Evolutionary conservation across 2,113 vertebrate genomes (phyloP).

Genomic region (Poeciliopsis prolifica): DNA sequence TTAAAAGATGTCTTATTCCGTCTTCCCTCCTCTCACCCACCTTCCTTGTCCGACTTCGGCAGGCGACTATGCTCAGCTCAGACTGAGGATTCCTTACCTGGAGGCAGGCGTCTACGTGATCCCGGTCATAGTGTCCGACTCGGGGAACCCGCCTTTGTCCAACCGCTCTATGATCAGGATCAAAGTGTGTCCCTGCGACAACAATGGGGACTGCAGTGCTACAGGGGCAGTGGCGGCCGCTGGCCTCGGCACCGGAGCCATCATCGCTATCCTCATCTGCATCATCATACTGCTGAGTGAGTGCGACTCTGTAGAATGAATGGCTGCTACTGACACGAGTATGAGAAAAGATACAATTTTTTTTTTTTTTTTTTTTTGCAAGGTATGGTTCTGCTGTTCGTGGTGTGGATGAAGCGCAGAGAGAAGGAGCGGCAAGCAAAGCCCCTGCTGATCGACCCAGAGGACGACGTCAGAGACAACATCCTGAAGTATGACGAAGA

Average conservation of each 20-base stretch:
- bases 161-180: constrained; percentile 92
- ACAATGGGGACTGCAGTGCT: constrained; percentile 93
- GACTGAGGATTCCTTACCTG: constrained; percentile 88
- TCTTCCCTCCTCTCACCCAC: neutral
- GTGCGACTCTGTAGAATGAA: constrained; percentile 42
- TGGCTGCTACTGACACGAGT: no score
- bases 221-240: constrained; percentile 90
- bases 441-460: constrained; percentile 94
- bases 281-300: constrained; percentile 94
- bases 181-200: constrained; percentile 96
- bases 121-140: constrained; percentile 92
- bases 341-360: neutral
- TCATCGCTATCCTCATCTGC: constrained; percentile 94
- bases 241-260: constrained; percentile 94
- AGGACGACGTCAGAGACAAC: constrained; percentile 96
- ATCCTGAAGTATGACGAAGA: constrained; percentile 97
- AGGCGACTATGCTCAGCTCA: constrained; percentile 95
- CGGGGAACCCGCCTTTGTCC: constrained; percentile 93
- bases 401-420: constrained; percentile 92
- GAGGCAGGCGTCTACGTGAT: constrained; percentile 90
- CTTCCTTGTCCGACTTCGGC: neutral
- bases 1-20: constrained; percentile 13
- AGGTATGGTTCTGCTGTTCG: constrained; percentile 95
- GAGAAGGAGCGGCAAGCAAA: constrained; percentile 95
- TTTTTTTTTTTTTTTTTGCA: neutral